Base-by-base conservation (phyloP, 2,888 invertebrate genomes). In the Poecilobothrus nobilitatus region DNA sequence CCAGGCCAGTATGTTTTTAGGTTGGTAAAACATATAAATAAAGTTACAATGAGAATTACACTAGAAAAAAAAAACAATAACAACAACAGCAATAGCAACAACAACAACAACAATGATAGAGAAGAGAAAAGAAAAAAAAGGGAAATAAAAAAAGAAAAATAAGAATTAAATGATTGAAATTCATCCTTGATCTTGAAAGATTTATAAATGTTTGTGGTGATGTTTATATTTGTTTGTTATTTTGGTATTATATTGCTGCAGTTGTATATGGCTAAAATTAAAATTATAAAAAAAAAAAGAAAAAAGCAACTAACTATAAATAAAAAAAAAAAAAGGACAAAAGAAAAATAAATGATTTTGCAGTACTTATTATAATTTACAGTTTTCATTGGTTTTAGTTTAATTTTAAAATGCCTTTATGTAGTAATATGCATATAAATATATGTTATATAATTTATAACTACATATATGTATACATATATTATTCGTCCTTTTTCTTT, bases 51-150 rank as follows among this genome's bases (percentile, higher is more conserved):
- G 27, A 27, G 27, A 4, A 5, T 27, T 27, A 68, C 8, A 64
- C 27, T 62, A n/a, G 41, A 18, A 62, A 21, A 67, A n/a, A 27
- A 20, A 33, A 27, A 18, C 41, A 33, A 65, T 18, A 65, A 53
- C 27, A 27, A 27, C 2, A 27, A 27, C 27, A 27, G 5, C 63
- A 66, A 68, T 18, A 53, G 15, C 7, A 12, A 53, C 18, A 72
- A 73, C 73, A 71, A 74, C 71, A 72, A 66, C 65, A 66, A 66
- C 41, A 65, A 53, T 21, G 18, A 34, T n/a, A 66, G 9, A 66
- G 44, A n/a, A 67, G 4, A 22, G 62, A 8, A 67, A 63, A 67
- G 33, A 67, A 33, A n/a, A 67, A 61, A 61, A 37, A 37, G 7
- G 22, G 4, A 63, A 62, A 63, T 20, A 10, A n/a, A 12, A 53